phyloP scores from a whole-genome alignment of 1,140 invertebrate genomes.

The Phortica variegata region DNA sequence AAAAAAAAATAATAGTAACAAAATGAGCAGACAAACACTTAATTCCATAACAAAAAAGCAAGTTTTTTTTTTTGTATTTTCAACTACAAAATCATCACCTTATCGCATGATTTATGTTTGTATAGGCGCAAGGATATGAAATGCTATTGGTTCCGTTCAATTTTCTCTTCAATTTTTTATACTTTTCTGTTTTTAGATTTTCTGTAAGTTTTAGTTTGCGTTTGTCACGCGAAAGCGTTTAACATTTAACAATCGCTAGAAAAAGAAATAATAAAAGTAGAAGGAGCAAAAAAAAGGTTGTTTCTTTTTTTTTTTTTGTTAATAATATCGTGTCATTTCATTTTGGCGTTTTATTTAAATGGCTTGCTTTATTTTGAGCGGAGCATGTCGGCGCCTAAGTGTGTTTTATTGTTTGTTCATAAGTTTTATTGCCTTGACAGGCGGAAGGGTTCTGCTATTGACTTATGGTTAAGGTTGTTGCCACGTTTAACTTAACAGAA shows the following conservation, averaged over 20 bases:
- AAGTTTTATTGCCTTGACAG: slow-evolving; percentile 21
- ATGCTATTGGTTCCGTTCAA: slow-evolving; percentile 49
- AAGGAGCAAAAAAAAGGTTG: too few relatives aligned
- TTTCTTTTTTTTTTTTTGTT: too few relatives aligned
- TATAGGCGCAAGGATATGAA: too few relatives aligned
- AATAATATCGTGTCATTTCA: slow-evolving; percentile 29
- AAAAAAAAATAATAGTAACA: too few relatives aligned
- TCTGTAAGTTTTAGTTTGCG: slow-evolving; percentile 48
- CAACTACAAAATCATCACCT: slow-evolving; percentile 52
- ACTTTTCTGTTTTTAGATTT: background rate
- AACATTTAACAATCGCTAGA: slow-evolving; percentile 20
- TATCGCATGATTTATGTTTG: slow-evolving; percentile 42
- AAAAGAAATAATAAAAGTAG: too few relatives aligned
- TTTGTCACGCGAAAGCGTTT: slow-evolving; percentile 48
- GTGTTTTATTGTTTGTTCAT: background rate
- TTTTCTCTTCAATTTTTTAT: slow-evolving; percentile 6
- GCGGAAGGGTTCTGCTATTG: slow-evolving; percentile 36
- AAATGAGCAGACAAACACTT: too few relatives aligned
- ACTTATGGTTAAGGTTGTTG: slow-evolving; percentile 22
- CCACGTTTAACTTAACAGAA: background rate
- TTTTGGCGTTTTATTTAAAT: slow-evolving; percentile 32
- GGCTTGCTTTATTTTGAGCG: slow-evolving; percentile 19
- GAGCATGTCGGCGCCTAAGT: background rate
- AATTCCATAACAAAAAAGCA: too few relatives aligned
- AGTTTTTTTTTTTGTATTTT: too few relatives aligned